Evolutionary conservation across 1,140 invertebrate genomes (phyloP), one percentile per base, ranked within the genome.

Genomic region (Drosophila parvula): DNA sequence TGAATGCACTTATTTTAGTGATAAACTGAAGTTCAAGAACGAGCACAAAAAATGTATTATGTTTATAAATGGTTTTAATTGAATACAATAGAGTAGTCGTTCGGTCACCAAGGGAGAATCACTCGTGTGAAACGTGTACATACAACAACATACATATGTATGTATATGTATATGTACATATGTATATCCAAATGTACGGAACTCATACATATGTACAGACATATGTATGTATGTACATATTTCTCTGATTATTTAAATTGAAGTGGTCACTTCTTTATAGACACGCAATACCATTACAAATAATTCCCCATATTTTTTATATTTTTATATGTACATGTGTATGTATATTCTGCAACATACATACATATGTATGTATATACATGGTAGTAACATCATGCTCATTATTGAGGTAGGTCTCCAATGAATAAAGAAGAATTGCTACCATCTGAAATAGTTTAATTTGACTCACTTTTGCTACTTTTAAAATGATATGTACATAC

Each of bases 21-120:
- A 50, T 82, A 60, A 79, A 82, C 70, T 79, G 83, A 86, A 86
- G 83, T 88, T 86, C 82, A 86, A 88, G 83, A 86, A 73, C 82
- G 83, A 88, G 63, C 82, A 79, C 79, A 86, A 81, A 81, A 85
- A 86, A 88, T 82, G 32, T 53, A 22, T 75, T 63, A 86, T 86
- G 82, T 79, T 79, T 79, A 82, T 85, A 79, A 86, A 88, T 88
- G 83, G 51, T 69, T 86, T 85, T 88, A 86, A 86, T 86, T 86
- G 83, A 86, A 82, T 79, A 86, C 79, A 88, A 88, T 86, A 75
- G 77, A 84, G 83, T 82, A 67, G 69, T 34, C 50, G 30, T 16
- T 22, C 40, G 40, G n/a, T 67, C 73, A 74, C 53, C 47, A 83
- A 76, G 65, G 53, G 63, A 61, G 50, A 36, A 32, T 53, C 12